Base-by-base conservation (phyloP, 2,797 vertebrate species). In the Babyrousa celebensis region DNA sequence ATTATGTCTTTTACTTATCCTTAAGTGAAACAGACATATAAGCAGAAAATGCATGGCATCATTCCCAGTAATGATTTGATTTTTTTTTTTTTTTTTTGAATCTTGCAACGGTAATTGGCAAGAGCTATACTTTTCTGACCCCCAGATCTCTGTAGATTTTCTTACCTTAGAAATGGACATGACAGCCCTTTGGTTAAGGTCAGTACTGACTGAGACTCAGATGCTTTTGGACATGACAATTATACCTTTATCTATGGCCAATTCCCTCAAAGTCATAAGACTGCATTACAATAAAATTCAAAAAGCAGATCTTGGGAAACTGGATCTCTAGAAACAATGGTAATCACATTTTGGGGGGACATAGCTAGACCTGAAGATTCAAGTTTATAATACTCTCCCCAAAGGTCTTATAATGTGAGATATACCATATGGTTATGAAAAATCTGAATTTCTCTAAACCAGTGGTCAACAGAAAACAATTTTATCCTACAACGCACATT, bases 371-470 rank as follows among this genome's bases (percentile, higher is more conserved):
- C 85, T 23, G 67, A 72, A 85, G 36, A n/a, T 9, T 3, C 29
- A 84, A 89, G 52, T 43, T 78, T 86, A 25, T 12, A 91, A 71
- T 63, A 77, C 54, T 27, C 6, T 92, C 43, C 60, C 54, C 60
- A 77, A 86, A 58, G 60, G 58, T 88, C 29, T 87, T 74, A 78
- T 21, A 80, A 72, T 52, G 29, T 85, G 48, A 89, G 70, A 84
- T 91, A 70, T 23, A 85, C 5, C 48, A 58, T 65, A 36, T 0
- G 0, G 36, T 67, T 32, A 94, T 56, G 27, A 93, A 93, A 87
- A 91, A n/a, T 23, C 43, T 40, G 32, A 88, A 93, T 91, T 95
- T 58, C 32, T 72, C 36, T 91, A 72, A 72, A 78, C 52, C 65
- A 96, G 40, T 25, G 32, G n/a, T 96, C 70, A 70, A 80, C 10